These are phyloP conservation scores for Isoperla grammatica DNA, from an alignment of 2,888 invertebrate species.

Conservation along the genomic window DNA sequence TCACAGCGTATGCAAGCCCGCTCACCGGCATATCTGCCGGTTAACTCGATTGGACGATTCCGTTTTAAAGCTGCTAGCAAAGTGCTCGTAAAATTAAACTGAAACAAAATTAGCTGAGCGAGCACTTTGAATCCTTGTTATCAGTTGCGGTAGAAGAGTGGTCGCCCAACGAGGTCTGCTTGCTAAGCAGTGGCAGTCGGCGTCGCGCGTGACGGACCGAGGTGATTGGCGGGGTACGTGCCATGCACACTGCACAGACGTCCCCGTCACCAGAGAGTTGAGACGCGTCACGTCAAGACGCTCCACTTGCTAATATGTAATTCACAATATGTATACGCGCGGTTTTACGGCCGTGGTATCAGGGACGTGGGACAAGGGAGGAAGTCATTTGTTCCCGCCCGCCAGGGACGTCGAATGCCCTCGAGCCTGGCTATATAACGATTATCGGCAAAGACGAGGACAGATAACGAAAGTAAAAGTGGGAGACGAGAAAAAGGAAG, in stretches of 20 bases:
- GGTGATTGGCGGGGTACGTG: conserved; percentile 13
- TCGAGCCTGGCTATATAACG: conserved; percentile 19
- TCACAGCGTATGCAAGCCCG: too few species aligned
- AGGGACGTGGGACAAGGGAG: too few species aligned
- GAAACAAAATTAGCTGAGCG: conserved; percentile 16
- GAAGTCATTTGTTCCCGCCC: conserved; percentile 1
- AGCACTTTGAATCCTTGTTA: conserved; percentile 10
- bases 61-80: not conserved
- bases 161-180: not conserved
- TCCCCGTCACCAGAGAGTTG: not conserved
- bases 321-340: too few species aligned
- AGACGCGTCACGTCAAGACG: too few species aligned
- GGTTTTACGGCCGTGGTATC: too few species aligned
- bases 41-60: too few species aligned
- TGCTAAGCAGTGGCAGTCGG: not conserved
- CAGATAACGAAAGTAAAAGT: not conserved
- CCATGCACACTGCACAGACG: too few species aligned
- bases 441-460: conserved; percentile 21
- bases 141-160: not conserved
- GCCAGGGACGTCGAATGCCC: conserved; percentile 8
- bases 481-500: conserved; percentile 1
- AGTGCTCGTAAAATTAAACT: conserved; percentile 11
- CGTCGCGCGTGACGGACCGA: not conserved
- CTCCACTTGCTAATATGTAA: too few species aligned
- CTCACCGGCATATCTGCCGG: too few species aligned